phyloP scores from a whole-genome alignment of 2,797 vertebrate species.

The Sylvilagus floridanus region DNA sequence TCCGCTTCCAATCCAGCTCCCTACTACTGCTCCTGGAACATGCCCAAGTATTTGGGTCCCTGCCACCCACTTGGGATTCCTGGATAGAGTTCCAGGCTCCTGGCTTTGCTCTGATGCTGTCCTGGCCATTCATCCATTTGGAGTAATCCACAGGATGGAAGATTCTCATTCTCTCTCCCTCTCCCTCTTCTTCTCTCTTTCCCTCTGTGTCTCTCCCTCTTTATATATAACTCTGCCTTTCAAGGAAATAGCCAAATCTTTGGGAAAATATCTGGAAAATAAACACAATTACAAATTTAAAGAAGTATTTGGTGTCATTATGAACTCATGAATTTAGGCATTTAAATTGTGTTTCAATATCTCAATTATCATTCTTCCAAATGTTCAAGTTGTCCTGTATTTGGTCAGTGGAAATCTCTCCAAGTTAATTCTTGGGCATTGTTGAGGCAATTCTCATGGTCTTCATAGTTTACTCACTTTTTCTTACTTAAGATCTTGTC shows the following conservation, averaged over 20 bases:
- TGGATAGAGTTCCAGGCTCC: too few relatives aligned
- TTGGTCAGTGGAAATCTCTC: neutral
- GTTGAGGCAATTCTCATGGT: neutral
- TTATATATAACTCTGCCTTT: too few relatives aligned
- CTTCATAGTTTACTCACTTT: neutral
- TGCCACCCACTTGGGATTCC: too few relatives aligned
- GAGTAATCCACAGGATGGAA: too few relatives aligned
- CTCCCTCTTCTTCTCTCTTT: too few relatives aligned
- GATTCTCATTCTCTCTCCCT: too few relatives aligned
- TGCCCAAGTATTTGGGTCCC: too few relatives aligned
- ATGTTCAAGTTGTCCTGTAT: neutral
- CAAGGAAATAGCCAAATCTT: neutral
- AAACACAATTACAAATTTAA: neutral
- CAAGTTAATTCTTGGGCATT: neutral
- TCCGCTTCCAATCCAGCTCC: too few relatives aligned
- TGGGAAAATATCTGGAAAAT: conserved; percentile 22
- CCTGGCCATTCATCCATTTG: too few relatives aligned
- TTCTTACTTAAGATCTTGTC: neutral
- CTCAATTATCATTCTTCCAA: neutral
- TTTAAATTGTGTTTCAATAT: neutral
- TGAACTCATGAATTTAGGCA: conserved; percentile 9
- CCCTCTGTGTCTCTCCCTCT: too few relatives aligned
- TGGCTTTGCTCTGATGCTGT: too few relatives aligned
- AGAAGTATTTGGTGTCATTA: neutral
- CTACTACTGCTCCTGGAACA: too few relatives aligned